phyloP scores from a whole-genome alignment of 2,888 invertebrate species.

The Drosophila sordidula region DNA sequence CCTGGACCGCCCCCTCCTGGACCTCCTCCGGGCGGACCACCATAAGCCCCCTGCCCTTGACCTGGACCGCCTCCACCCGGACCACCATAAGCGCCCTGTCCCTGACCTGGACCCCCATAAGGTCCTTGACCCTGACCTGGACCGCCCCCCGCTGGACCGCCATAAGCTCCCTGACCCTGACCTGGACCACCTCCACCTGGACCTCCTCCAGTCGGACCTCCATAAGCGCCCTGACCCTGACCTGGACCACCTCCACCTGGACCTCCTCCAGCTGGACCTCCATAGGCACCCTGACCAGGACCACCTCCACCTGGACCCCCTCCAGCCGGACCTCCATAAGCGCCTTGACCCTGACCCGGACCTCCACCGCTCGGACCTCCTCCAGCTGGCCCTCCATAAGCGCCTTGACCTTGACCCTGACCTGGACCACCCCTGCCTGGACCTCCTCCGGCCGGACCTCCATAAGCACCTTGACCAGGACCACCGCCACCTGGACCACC shows the following conservation, averaged over 20 bases:
- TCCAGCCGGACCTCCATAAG: background rate
- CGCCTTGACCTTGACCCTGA: background rate
- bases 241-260: background rate
- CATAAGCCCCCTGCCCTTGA: background rate
- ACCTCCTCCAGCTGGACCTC: background rate
- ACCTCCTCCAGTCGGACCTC: background rate
- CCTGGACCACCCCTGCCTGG: background rate
- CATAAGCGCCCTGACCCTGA: background rate
- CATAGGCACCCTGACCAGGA: background rate
- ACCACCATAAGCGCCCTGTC: background rate
- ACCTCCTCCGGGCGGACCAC: background rate
- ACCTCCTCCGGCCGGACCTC: background rate
- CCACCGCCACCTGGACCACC: slow-evolving; percentile 4
- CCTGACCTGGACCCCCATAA: background rate
- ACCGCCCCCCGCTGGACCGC: background rate
- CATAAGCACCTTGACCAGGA: background rate
- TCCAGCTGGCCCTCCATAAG: background rate
- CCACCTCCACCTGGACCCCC: slow-evolving; percentile 1
- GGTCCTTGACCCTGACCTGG: slow-evolving; percentile 1
- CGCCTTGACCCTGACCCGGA: background rate
- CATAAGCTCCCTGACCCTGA: background rate
- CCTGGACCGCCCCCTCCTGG: slow-evolving; percentile 1
- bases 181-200: slow-evolving; percentile 3
- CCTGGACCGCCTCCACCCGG: background rate
- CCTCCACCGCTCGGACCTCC: background rate